phyloP scores from a whole-genome alignment of 2,888 invertebrate species.

The Helleia helle region DNA sequence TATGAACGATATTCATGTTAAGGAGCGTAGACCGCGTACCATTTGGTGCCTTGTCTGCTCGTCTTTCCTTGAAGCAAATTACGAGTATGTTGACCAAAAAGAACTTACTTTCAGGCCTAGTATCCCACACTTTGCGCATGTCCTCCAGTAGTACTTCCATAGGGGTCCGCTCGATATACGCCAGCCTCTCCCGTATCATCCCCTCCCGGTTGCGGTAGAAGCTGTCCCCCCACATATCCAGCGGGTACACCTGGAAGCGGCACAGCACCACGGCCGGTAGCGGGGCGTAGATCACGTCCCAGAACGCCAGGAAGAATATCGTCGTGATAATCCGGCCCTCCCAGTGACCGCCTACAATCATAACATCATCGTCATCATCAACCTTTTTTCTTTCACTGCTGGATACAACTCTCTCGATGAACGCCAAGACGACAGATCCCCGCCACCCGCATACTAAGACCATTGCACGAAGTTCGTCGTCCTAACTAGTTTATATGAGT shows the following conservation, averaged over 20 bases:
- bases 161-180: conserved; percentile 35
- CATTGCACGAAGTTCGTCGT: too few relatives aligned
- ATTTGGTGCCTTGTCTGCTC: too few relatives aligned
- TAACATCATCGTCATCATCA: background rate
- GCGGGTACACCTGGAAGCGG: conserved; percentile 78
- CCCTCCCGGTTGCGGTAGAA: conserved; percentile 79
- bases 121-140: conserved; percentile 65
- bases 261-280: conserved; percentile 44
- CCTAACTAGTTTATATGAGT: too few relatives aligned
- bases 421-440: too few relatives aligned
- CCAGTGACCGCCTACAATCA: conserved; percentile 77
- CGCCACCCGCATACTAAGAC: too few relatives aligned
- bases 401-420: too few relatives aligned
- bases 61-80: too few relatives aligned
- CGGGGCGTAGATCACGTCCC: conserved; percentile 81
- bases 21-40: too few relatives aligned
- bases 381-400: too few relatives aligned
- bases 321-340: conserved; percentile 78
- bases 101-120: conserved; percentile 50
- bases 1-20: too few relatives aligned
- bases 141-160: conserved; percentile 46
- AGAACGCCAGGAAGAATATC: conserved; percentile 80
- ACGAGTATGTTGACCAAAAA: too few relatives aligned
- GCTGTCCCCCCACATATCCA: conserved; percentile 78
- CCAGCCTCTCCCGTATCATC: conserved; percentile 70